A percentile compares a stretch with the other conserved stretches of the same genome.
These are phyloP conservation scores for Limosa lapponica DNA, from an alignment of 2,797 vertebrate genomes.

Conservation along the genomic window DNA sequence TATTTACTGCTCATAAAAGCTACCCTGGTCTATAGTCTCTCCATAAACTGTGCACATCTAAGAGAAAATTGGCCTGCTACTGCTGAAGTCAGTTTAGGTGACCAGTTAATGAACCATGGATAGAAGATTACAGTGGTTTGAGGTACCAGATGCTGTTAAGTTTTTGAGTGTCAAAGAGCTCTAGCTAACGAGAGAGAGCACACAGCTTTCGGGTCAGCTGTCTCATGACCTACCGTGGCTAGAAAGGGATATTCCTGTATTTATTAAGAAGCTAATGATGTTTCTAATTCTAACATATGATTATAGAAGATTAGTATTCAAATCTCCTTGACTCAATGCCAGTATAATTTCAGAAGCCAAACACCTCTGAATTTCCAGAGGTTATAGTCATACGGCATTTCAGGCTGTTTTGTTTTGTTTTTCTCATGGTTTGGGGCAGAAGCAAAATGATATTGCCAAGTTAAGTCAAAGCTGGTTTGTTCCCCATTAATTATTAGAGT, in stretches of 20 bases:
- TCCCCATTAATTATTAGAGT: neutral
- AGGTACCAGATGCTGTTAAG: neutral
- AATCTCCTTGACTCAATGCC: neutral
- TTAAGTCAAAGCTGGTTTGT: neutral
- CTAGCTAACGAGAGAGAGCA: neutral
- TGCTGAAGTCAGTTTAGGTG: neutral
- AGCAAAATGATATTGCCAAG: neutral
- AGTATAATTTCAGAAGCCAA: slow-evolving; percentile 17
- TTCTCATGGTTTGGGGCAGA: neutral
- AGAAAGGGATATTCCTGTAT: neutral
- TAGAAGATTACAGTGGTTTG: neutral
- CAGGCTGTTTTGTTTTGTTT: slow-evolving; percentile 5
- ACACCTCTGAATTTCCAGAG: neutral
- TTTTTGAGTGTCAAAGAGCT: neutral
- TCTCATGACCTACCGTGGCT: neutral
- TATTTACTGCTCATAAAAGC: neutral
- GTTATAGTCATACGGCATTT: neutral
- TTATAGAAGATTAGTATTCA: slow-evolving; percentile 13
- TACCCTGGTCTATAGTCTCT: neutral
- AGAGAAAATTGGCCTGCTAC: neutral
- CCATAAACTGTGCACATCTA: neutral
- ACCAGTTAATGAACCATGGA: neutral
- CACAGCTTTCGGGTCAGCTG: neutral
- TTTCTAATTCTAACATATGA: slow-evolving; percentile 12
- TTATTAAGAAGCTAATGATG: slow-evolving; percentile 28